Conservation (phyloP, 30 jellyfish, hydroid and myxozoan genomes). For the Hydractinia symbiolongicarpus region DNA sequence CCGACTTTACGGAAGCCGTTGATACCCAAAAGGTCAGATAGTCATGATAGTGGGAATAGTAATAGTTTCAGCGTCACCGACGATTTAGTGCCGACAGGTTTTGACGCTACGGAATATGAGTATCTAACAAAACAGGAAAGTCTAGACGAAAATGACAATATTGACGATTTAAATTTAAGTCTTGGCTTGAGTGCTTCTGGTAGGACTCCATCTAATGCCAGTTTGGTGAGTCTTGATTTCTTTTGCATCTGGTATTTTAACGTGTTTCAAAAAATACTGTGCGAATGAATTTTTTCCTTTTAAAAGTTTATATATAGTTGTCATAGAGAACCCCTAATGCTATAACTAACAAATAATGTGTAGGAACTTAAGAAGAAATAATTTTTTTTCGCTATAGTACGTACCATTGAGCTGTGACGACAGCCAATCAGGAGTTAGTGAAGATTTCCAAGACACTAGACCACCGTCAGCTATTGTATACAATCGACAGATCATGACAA, state of each 20-base stretch:
- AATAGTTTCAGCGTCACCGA: not conserved
- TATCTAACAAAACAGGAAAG: slow-evolving; percentile 41
- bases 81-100: slow-evolving; percentile 43
- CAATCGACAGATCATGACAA: slow-evolving; percentile 79
- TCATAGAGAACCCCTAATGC: no score
- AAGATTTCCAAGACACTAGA: slow-evolving; percentile 70
- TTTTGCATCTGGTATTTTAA: not conserved
- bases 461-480: slow-evolving; percentile 86
- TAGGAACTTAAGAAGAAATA: no score
- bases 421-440: slow-evolving; percentile 52
- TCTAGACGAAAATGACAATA: slow-evolving; percentile 16
- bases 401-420: slow-evolving; percentile 63
- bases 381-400: slow-evolving; percentile 23
- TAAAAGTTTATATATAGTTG: no score
- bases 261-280: no score
- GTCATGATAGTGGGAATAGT: not conserved
- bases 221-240: slow-evolving; percentile 53
- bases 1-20: slow-evolving; percentile 32
- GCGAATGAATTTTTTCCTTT: no score
- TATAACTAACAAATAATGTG: no score
- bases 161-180: slow-evolving; percentile 17
- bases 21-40: not conserved
- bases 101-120: slow-evolving; percentile 79
- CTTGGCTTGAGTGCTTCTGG: slow-evolving; percentile 40
- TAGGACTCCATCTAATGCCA: slow-evolving; percentile 34